A percentile compares a stretch with the other conserved stretches of the same genome.
Evolutionary conservation across 2,888 invertebrate genomes (phyloP).

Genomic region (Tryphoninae sp.): DNA sequence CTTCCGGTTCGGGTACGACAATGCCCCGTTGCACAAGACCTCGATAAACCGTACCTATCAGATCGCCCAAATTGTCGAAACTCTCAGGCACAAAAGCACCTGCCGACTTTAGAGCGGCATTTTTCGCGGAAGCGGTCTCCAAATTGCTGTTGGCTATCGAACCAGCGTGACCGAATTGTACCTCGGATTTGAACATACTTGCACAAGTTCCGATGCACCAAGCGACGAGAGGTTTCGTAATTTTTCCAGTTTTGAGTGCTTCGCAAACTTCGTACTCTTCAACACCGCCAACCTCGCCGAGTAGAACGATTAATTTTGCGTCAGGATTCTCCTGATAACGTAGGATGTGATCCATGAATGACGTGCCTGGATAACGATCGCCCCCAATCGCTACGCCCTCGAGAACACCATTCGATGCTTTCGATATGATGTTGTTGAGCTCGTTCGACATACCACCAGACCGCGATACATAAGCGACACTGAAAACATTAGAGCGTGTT

Average conservation of each 20-base stretch:
- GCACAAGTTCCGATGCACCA: constrained; percentile 99
- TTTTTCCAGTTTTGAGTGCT: constrained; percentile 89
- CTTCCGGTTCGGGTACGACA: constrained; percentile 94
- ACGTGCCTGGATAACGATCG: constrained; percentile 98
- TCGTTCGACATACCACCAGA: constrained; percentile 99
- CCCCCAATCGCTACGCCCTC: constrained; percentile 99
- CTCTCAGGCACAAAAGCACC: constrained; percentile 96
- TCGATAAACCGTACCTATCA: constrained; percentile 89
- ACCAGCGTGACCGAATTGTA: constrained; percentile 99
- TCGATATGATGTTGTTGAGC: constrained; percentile 97
- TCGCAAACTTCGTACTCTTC: constrained; percentile 98
- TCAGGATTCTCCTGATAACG: constrained; percentile 91
- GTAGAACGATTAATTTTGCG: constrained; percentile 96
- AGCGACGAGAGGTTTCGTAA: constrained; percentile 97
- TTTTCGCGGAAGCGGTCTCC: constrained; percentile 97
- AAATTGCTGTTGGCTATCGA: constrained; percentile 96
- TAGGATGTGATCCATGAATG: constrained; percentile 98
- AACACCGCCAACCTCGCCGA: constrained; percentile 99
- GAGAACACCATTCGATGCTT: constrained; percentile 97
- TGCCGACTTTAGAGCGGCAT: constrained; percentile 89
- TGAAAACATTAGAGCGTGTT: constrained; percentile 77
- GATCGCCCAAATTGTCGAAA: constrained; percentile 94
- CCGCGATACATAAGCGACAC: constrained; percentile 98
- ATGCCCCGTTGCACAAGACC: constrained; percentile 90
- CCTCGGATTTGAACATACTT: constrained; percentile 85